Conservation (phyloP, 2,113 vertebrate species). For the Xiphorhynchus elegans region DNA sequence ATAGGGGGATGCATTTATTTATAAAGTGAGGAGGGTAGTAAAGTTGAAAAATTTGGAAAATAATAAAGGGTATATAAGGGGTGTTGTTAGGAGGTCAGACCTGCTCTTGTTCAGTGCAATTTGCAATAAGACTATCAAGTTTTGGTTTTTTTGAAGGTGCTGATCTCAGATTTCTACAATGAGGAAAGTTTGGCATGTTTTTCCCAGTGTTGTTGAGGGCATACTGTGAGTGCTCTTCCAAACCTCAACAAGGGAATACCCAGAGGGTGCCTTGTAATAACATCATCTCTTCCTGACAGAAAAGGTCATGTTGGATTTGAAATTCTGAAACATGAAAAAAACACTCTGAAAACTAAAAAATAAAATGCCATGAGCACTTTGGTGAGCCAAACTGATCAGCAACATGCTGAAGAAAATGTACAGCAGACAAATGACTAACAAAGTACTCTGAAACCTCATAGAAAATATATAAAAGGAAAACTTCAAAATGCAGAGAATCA, state of each 20-base stretch:
- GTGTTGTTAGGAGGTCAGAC: background rate
- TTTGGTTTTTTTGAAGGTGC: background rate
- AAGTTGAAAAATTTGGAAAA: background rate
- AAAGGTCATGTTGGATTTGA: background rate
- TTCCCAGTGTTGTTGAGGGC: background rate
- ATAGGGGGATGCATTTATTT: background rate
- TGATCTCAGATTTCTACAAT: background rate
- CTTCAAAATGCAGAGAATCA: background rate
- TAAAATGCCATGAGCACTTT: background rate
- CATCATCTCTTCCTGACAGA: background rate
- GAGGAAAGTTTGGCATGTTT: background rate
- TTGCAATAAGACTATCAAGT: background rate
- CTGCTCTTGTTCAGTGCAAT: background rate
- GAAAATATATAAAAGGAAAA: background rate
- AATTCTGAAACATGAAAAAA: background rate
- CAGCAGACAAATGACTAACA: background rate
- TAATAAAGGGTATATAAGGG: background rate
- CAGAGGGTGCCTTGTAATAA: background rate
- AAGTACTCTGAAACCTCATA: background rate
- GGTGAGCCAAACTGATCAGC: background rate
- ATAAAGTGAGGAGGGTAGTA: background rate
- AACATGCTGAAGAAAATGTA: background rate
- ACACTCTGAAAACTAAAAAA: background rate
- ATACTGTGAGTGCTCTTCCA: background rate
- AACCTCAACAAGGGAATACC: background rate